phyloP scores from a whole-genome alignment of 1,140 invertebrate species.

The Lordiphosa collinella region DNA sequence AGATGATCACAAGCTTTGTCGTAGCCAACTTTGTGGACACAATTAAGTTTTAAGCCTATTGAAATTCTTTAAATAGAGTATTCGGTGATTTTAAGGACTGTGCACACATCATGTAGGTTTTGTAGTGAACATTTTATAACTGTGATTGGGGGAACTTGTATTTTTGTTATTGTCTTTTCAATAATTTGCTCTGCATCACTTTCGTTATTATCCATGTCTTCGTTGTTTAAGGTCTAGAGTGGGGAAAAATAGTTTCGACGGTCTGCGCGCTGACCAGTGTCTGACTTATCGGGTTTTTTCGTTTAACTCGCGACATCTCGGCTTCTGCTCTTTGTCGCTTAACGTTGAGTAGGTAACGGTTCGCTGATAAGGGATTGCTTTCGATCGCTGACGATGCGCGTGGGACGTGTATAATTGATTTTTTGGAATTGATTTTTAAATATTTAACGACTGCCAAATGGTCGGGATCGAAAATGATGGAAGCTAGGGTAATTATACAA shows the following conservation, averaged over 20 bases:
- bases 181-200: background rate
- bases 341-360: background rate
- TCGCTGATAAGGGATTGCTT: background rate
- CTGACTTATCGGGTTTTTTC: background rate
- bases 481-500: too few relatives aligned
- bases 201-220: background rate
- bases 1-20: too few relatives aligned
- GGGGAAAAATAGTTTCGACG: background rate
- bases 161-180: constrained; percentile 3
- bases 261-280: background rate
- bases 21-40: background rate
- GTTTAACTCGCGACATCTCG: background rate
- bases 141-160: background rate
- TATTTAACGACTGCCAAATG: too few relatives aligned
- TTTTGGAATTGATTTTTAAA: too few relatives aligned
- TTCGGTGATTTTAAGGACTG: background rate
- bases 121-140: constrained; percentile 3
- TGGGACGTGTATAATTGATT: constrained; percentile 5
- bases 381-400: background rate
- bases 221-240: background rate
- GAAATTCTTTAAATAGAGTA: background rate
- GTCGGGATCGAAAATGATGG: too few relatives aligned
- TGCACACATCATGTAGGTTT: constrained; percentile 1
- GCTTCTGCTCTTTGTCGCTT: background rate
- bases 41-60: background rate